Evolutionary conservation across 1,140 invertebrate species (phyloP).

Genomic region (Scylla paramamosain): DNA sequence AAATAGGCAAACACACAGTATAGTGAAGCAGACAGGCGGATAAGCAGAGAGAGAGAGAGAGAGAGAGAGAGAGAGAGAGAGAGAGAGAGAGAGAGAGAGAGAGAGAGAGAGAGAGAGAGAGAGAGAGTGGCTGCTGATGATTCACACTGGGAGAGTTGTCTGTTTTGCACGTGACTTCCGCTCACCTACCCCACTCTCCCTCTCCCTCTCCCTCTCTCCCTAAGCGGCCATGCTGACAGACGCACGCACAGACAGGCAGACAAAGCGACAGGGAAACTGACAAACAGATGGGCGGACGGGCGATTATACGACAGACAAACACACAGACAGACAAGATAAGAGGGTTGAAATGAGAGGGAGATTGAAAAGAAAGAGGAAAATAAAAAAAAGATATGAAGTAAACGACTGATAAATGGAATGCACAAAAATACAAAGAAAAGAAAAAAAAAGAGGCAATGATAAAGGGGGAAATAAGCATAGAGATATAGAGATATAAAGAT

Average conservation of each 20-base stretch:
- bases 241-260: not conserved
- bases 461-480: not conserved
- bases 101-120: constrained; percentile 20
- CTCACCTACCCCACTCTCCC: too few species aligned
- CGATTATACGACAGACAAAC: not conserved
- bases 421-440: not conserved
- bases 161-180: constrained; percentile 20
- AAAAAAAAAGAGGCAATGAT: not conserved
- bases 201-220: too few species aligned
- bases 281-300: not conserved
- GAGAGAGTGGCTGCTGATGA: not conserved
- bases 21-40: too few species aligned
- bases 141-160: constrained; percentile 3
- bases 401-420: not conserved
- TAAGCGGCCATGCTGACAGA: not conserved
- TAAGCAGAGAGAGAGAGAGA: not conserved
- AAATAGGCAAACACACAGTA: too few species aligned
- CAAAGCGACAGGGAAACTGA: not conserved
- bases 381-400: not conserved
- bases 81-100: constrained; percentile 20
- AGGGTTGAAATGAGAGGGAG: not conserved
- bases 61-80: constrained; percentile 20
- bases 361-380: not conserved
- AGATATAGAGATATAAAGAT: not conserved
- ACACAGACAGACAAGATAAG: too few species aligned